Evolutionary conservation across 2,888 invertebrate genomes (phyloP).

Genomic region (Erebia aethiops): DNA sequence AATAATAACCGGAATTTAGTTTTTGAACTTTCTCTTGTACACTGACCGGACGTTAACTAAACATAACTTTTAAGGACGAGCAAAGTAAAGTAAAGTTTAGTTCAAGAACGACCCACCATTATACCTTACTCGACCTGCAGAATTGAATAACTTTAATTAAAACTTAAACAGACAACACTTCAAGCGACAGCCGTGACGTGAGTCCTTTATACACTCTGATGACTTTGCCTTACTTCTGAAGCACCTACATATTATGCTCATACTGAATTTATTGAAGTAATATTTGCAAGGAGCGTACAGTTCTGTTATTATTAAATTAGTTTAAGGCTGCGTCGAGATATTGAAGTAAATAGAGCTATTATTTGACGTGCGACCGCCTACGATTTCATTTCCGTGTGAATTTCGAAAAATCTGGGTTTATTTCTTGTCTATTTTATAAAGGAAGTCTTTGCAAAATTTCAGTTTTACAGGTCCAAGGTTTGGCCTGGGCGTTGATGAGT

Average conservation of each 20-base stretch:
- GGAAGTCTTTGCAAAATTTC: too few species aligned
- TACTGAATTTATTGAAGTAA: slow-evolving; percentile 33
- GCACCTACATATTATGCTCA: slow-evolving; percentile 24
- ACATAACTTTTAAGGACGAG: too few species aligned
- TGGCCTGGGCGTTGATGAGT: too few species aligned
- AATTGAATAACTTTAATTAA: slow-evolving; percentile 23
- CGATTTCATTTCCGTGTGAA: too few species aligned
- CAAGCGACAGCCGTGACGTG: slow-evolving; percentile 18
- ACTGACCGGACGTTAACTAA: too few species aligned
- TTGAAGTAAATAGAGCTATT: background rate
- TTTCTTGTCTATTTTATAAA: too few species aligned
- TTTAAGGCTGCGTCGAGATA: slow-evolving; percentile 5
- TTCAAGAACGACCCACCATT: background rate
- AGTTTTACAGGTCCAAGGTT: too few species aligned
- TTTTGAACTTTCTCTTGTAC: too few species aligned
- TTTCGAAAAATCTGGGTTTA: too few species aligned
- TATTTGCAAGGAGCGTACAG: slow-evolving; percentile 22
- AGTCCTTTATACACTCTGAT: slow-evolving; percentile 31
- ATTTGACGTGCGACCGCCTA: background rate
- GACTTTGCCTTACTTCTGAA: slow-evolving; percentile 27
- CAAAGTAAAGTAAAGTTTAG: background rate
- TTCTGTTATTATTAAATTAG: slow-evolving; percentile 18
- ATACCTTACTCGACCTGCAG: background rate
- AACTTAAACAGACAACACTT: slow-evolving; percentile 27
- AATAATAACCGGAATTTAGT: too few species aligned